Evolutionary conservation across 1,140 invertebrate species (phyloP).

Genomic region (Hypothenemus hampei): DNA sequence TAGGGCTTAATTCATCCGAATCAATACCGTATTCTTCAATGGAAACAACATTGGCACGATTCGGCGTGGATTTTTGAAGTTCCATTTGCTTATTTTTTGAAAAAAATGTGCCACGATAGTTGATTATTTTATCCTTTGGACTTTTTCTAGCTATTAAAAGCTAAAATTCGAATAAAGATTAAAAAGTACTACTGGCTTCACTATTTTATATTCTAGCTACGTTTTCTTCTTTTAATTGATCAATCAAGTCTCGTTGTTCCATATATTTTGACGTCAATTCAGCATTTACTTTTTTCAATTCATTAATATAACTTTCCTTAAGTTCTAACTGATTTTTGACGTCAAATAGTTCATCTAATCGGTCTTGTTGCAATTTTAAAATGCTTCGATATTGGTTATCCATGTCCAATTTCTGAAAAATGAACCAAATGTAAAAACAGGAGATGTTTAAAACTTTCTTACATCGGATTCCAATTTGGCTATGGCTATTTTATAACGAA

Average conservation of each 20-base stretch:
- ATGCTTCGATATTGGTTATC: slow-evolving; percentile 20
- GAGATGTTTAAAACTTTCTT: neutral
- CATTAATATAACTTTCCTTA: slow-evolving; percentile 20
- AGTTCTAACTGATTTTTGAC: slow-evolving; percentile 20
- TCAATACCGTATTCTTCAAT: too few relatives aligned
- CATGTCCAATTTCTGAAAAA: slow-evolving; percentile 22
- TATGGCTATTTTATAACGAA: slow-evolving; percentile 13
- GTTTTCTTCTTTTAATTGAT: slow-evolving; percentile 22
- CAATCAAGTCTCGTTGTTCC: slow-evolving; percentile 16
- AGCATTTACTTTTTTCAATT: slow-evolving; percentile 12
- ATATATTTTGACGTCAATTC: slow-evolving; percentile 16
- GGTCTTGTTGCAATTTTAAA: slow-evolving; percentile 14
- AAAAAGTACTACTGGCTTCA: too few relatives aligned
- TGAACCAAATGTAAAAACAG: neutral
- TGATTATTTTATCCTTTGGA: too few relatives aligned
- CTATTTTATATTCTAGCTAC: too few relatives aligned
- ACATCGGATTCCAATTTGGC: slow-evolving; percentile 29
- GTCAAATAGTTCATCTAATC: slow-evolving; percentile 20
- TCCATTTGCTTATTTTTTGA: too few relatives aligned
- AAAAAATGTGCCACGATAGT: too few relatives aligned
- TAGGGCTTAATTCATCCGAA: too few relatives aligned
- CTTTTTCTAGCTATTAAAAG: too few relatives aligned
- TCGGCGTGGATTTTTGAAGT: too few relatives aligned
- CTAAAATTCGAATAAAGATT: too few relatives aligned
- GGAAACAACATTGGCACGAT: too few relatives aligned